A percentile compares a stretch with the other conserved stretches of the same genome.
These are phyloP conservation scores for Pseudolycoriella hygida DNA, from an alignment of 2,888 invertebrate species.

Conservation along the genomic window DNA sequence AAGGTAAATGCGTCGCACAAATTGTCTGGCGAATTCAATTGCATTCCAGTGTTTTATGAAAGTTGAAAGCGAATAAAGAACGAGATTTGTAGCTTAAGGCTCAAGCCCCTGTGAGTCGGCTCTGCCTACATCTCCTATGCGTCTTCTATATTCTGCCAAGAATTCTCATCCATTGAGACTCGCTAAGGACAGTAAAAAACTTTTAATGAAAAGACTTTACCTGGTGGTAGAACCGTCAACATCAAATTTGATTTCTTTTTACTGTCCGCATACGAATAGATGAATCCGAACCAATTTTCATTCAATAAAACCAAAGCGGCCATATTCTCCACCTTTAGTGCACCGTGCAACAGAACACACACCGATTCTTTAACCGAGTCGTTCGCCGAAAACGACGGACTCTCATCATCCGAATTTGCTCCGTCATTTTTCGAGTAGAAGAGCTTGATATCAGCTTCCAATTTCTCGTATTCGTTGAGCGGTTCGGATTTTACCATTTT, in stretches of 20 bases:
- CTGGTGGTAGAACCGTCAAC: constrained; percentile 71
- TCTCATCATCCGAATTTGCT: constrained; percentile 18
- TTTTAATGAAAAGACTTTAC: constrained; percentile 21
- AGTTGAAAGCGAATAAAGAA: too few relatives aligned
- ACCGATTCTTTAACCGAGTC: constrained; percentile 50
- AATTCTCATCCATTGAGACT: too few relatives aligned
- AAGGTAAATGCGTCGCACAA: too few relatives aligned
- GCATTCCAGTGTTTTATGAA: too few relatives aligned
- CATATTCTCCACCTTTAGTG: constrained; percentile 80
- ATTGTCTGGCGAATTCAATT: too few relatives aligned
- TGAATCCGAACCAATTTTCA: constrained; percentile 84
- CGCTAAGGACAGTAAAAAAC: too few relatives aligned
- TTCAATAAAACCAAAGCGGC: constrained; percentile 72
- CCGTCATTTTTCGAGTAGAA: constrained; percentile 24
- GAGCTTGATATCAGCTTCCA: constrained; percentile 25
- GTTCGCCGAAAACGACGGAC: constrained; percentile 3
- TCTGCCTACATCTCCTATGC: too few relatives aligned
- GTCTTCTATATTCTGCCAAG: too few relatives aligned
- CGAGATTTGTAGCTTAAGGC: too few relatives aligned
- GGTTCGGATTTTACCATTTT: background rate
- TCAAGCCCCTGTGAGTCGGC: too few relatives aligned
- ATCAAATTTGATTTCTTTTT: constrained; percentile 86
- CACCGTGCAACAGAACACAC: constrained; percentile 85
- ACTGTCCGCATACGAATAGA: constrained; percentile 85
- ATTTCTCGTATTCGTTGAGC: constrained; percentile 25